Evolutionary conservation across 2,113 vertebrate genomes (phyloP).

Genomic region (Chaenocephalus aceratus): DNA sequence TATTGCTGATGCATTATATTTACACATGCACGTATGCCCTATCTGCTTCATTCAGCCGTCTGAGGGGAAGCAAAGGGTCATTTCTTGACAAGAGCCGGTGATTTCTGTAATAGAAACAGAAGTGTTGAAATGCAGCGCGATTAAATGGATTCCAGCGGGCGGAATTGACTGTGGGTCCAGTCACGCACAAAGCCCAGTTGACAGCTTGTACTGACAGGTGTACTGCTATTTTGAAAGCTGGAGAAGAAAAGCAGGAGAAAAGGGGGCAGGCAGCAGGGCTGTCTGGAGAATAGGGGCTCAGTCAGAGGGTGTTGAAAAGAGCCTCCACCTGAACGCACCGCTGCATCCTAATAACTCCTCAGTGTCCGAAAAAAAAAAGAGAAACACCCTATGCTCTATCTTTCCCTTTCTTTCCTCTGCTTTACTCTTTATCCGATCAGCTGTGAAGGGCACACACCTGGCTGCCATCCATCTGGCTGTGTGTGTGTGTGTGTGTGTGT

Average conservation of each 20-base stretch:
- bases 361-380: conserved; percentile 16
- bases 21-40: neutral
- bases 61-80: conserved; percentile 46
- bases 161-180: conserved; percentile 40
- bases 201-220: conserved; percentile 55
- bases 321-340: conserved; percentile 77
- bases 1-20: conserved; percentile 16
- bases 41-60: conserved; percentile 26
- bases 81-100: conserved; percentile 32
- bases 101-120: conserved; percentile 34
- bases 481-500: conserved; percentile 22
- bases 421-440: conserved; percentile 64
- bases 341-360: conserved; percentile 81
- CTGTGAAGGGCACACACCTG: conserved; percentile 74
- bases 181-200: conserved; percentile 46
- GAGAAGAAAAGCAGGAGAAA: conserved; percentile 40
- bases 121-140: conserved; percentile 47
- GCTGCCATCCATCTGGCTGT: conserved; percentile 53
- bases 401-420: conserved; percentile 39
- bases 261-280: conserved; percentile 32
- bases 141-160: conserved; percentile 58
- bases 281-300: conserved; percentile 71
- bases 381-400: conserved; percentile 39
- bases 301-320: conserved; percentile 77
- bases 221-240: conserved; percentile 42